Base-by-base conservation (phyloP, 1,140 invertebrate genomes). In the Leptoteleia sp. region DNA sequence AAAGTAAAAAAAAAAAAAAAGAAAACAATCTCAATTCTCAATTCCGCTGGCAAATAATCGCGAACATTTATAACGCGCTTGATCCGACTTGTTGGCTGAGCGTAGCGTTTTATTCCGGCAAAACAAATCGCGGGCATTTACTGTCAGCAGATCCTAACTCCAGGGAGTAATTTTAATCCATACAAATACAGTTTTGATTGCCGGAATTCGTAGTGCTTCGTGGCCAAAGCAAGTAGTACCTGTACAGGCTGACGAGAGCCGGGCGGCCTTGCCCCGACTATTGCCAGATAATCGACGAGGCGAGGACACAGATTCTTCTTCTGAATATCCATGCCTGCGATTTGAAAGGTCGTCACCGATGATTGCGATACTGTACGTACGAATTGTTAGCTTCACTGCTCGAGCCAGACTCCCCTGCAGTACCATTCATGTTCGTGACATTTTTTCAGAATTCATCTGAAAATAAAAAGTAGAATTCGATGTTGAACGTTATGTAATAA, bases 231-330 rank as follows among this genome's bases (percentile, higher is more conserved):
- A 42, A n/a, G n/a, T n/a, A 42, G 17, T 42, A 45, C 43, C 43
- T 47, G 43, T 47, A 47, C 43, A 15, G 94, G 92, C 72, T 93
- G 92, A 57, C 89, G 93, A 88, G 91, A 93, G 82, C 91, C 27
- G 27, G 27, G 27, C 4, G 27, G 92, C 59, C 95, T 92, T 13
- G 94, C 95, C 72, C 98, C 98, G 67, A 99, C 97, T 76, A 99
- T 97, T 70, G 97, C 95, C 85, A 99, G 92, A 90, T 99, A 99
- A 92, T 99, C 98, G 85, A 96, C 93, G 83, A 96, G 89, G 75
- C 95, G 93, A 81, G 95, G 95, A 85, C 95, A 96, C 79, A 96
- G 87, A 83, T 93, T 94, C 84, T 95, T 94, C 85, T 94, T 94
- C 86, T 95, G 94, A 84, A 93, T 90, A 85, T 94, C 93, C 88